These are phyloP conservation scores for Sicus ferrugineus DNA, from an alignment of 2,888 invertebrate species.

Conservation along the genomic window DNA sequence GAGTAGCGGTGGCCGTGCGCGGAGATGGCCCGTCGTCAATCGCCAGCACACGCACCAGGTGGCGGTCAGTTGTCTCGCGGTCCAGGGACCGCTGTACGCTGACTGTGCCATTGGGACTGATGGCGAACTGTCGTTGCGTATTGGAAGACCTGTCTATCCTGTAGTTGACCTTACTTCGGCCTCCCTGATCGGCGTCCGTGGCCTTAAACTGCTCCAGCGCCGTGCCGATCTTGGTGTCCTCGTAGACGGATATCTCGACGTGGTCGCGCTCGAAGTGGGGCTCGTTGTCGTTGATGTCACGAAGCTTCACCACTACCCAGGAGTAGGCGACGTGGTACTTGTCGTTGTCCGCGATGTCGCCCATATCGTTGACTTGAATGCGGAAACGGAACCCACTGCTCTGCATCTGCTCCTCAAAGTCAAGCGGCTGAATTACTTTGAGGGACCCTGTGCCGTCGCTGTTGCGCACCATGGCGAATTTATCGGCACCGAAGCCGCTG, in stretches of 20 bases:
- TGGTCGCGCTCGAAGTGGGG: conserved; percentile 93
- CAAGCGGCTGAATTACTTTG: conserved; percentile 93
- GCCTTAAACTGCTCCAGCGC: conserved; percentile 93
- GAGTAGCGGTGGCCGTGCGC: conserved; percentile 90
- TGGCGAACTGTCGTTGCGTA: conserved; percentile 90
- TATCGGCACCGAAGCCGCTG: conserved; percentile 94
- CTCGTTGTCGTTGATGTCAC: conserved; percentile 97
- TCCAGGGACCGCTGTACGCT: conserved; percentile 92
- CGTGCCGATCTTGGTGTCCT: conserved; percentile 91
- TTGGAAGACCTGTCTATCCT: conserved; percentile 93
- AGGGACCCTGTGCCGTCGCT: conserved; percentile 94
- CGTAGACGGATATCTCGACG: conserved; percentile 89
- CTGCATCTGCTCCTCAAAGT: conserved; percentile 93
- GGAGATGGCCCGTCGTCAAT: conserved; percentile 94
- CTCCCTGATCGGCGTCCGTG: conserved; percentile 94
- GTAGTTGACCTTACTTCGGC: conserved; percentile 89
- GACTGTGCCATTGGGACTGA: conserved; percentile 93
- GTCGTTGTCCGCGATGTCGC: conserved; percentile 94
- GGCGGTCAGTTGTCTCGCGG: conserved; percentile 92
- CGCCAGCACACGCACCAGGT: conserved; percentile 95
- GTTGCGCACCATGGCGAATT: conserved; percentile 96
- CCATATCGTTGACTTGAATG: conserved; percentile 93
- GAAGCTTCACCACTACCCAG: conserved; percentile 90
- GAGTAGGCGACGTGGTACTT: conserved; percentile 97
- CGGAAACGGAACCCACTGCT: conserved; percentile 94